Conservation (phyloP, 2,797 vertebrate species). For the Darevskia nairensis region DNA sequence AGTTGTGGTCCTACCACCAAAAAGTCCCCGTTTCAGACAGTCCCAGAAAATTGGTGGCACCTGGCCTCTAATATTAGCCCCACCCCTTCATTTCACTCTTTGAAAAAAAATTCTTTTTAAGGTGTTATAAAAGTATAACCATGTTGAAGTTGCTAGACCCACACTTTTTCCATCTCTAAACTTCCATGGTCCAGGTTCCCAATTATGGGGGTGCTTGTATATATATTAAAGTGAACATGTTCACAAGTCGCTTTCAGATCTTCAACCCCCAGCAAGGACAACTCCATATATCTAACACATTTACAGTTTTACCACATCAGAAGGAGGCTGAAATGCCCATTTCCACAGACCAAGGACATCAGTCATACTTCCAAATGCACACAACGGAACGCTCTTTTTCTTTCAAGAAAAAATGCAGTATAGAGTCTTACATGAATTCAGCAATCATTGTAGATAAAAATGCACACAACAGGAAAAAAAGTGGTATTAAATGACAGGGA, state of each 20-base stretch:
- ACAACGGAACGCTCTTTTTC: slow-evolving; percentile 70
- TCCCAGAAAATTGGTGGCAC: not conserved
- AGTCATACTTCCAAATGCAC: slow-evolving; percentile 51
- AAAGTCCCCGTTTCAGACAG: not conserved
- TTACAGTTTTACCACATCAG: too few species aligned
- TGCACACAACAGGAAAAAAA: slow-evolving; percentile 28
- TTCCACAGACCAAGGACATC: too few species aligned
- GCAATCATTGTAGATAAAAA: slow-evolving; percentile 58
- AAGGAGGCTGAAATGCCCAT: too few species aligned
- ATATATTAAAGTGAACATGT: too few species aligned
- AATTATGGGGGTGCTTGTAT: too few species aligned
- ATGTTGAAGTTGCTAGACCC: slow-evolving; percentile 39
- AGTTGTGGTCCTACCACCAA: not conserved
- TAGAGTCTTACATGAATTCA: slow-evolving; percentile 57
- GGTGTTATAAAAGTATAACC: slow-evolving; percentile 38
- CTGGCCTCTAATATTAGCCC: slow-evolving; percentile 38
- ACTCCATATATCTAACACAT: too few species aligned
- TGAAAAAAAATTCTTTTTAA: slow-evolving; percentile 28
- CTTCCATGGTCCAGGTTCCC: too few species aligned
- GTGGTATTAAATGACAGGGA: slow-evolving; percentile 39
- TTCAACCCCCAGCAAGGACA: too few species aligned
- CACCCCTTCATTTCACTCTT: slow-evolving; percentile 37
- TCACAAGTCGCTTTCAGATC: too few species aligned
- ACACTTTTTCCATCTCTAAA: too few species aligned
- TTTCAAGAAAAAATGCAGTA: slow-evolving; percentile 72